phyloP scores from a whole-genome alignment of 1,140 invertebrate genomes.

The Drosophila pallidifrons region DNA sequence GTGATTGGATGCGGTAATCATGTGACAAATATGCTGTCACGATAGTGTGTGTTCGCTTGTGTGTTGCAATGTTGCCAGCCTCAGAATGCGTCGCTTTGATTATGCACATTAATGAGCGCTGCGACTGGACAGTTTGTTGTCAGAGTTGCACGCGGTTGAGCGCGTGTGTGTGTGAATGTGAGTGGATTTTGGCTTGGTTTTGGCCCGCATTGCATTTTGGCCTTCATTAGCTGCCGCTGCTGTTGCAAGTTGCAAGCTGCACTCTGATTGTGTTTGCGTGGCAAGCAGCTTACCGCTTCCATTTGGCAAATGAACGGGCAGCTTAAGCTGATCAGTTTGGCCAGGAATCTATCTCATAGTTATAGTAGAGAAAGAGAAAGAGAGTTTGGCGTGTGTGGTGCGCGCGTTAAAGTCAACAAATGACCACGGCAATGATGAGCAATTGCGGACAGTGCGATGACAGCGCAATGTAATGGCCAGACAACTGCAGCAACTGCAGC shows the following conservation, averaged over 20 bases:
- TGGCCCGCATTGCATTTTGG: constrained; percentile 64
- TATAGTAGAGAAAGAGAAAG: too few relatives aligned
- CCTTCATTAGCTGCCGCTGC: constrained; percentile 65
- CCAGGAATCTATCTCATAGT: constrained; percentile 9
- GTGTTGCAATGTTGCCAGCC: constrained; percentile 27
- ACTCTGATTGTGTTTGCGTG: constrained; percentile 66
- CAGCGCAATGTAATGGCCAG: constrained; percentile 66
- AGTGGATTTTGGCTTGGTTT: constrained; percentile 14
- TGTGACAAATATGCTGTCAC: constrained; percentile 72
- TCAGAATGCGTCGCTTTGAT: constrained; percentile 63
- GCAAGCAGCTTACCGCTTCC: constrained; percentile 58
- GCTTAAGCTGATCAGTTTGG: constrained; percentile 34
- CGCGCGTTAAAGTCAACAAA: constrained; percentile 20
- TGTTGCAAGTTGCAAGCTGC: constrained; percentile 14
- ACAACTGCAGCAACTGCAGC: constrained; percentile 15
- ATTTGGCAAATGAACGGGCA: constrained; percentile 55
- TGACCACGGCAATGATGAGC: constrained; percentile 58
- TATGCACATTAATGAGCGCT: constrained; percentile 76
- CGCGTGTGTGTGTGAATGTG: not conserved
- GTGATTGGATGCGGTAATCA: constrained; percentile 78
- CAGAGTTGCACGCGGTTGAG: not conserved
- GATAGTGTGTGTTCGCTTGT: not conserved
- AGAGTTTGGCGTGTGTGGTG: too few relatives aligned
- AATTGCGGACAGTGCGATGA: constrained; percentile 57
- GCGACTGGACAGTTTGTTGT: not conserved